Conservation (phyloP, 2,797 vertebrate genomes). For the Schizopygopsis pylzovi region DNA sequence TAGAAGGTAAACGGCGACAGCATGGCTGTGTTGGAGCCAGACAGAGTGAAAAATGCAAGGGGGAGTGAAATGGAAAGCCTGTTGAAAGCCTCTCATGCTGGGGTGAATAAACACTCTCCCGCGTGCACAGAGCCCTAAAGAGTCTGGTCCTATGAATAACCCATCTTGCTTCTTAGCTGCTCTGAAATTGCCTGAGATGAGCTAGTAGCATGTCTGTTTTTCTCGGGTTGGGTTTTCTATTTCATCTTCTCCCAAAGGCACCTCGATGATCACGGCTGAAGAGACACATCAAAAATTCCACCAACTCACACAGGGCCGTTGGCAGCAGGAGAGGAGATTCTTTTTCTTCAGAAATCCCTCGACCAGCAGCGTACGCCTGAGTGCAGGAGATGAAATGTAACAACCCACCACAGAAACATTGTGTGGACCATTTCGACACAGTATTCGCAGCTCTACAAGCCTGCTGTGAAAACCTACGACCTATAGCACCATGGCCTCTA, state of each 20-base stretch:
- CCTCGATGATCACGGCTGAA: conserved; percentile 74
- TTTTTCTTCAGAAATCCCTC: conserved; percentile 33
- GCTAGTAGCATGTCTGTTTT: conserved; percentile 75
- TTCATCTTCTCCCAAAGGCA: conserved; percentile 75
- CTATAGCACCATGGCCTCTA: neutral
- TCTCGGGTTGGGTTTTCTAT: conserved; percentile 68
- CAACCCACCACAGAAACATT: conserved; percentile 28
- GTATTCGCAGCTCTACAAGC: neutral
- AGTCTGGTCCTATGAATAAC: conserved; percentile 52
- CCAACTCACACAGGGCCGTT: conserved; percentile 72
- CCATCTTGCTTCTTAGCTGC: conserved; percentile 52
- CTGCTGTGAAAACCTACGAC: conserved; percentile 10
- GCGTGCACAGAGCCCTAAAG: conserved; percentile 38
- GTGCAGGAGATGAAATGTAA: conserved; percentile 41
- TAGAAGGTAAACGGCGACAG: conserved; percentile 15
- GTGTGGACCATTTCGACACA: neutral
- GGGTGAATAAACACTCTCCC: conserved; percentile 50
- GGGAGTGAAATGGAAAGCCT: conserved; percentile 35
- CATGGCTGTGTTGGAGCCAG: conserved; percentile 13
- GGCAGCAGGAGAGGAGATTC: conserved; percentile 67
- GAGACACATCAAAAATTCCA: conserved; percentile 74
- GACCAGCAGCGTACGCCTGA: conserved; percentile 6
- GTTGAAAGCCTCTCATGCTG: conserved; percentile 47
- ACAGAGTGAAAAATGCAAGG: conserved; percentile 18
- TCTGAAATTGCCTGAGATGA: conserved; percentile 74